Evolutionary conservation across 2,113 vertebrate species (phyloP).

Genomic region (Arvicanthis niloticus): DNA sequence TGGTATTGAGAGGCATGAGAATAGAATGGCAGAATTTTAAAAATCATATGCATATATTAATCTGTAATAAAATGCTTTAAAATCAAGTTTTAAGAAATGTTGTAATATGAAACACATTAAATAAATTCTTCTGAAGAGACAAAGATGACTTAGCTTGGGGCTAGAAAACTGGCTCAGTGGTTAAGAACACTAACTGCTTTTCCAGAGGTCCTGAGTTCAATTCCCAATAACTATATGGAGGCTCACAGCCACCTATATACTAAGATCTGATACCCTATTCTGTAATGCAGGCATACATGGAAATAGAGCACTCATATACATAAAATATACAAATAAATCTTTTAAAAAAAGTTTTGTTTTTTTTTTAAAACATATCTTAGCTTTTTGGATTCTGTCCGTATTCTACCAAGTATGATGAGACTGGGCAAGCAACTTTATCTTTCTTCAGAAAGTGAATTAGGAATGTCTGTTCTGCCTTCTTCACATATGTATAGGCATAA

Average conservation of each 20-base stretch:
- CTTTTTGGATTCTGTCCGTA: constrained; percentile 11
- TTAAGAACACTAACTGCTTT: not conserved
- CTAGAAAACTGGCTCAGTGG: not conserved
- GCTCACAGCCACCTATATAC: not conserved
- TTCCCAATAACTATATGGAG: not conserved
- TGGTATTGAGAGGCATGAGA: not conserved
- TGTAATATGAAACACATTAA: not conserved
- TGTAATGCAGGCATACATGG: not conserved
- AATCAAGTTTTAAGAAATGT: constrained; percentile 21
- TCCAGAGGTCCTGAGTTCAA: not conserved
- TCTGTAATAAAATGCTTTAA: not conserved
- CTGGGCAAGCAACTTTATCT: not conserved
- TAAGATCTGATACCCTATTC: not conserved
- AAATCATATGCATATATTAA: not conserved
- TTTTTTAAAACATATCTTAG: not conserved
- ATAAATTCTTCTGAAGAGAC: not conserved
- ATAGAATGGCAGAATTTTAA: not conserved
- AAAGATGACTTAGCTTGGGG: not conserved
- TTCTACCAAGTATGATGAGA: not conserved
- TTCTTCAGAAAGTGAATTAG: not conserved
- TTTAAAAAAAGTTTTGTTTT: not conserved
- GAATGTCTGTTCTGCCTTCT: constrained; percentile 9
- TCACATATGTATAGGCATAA: not conserved
- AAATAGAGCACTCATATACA: not conserved
- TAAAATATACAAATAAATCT: not conserved